Conservation (phyloP, 2,797 vertebrate genomes). For the Morelia viridis region DNA sequence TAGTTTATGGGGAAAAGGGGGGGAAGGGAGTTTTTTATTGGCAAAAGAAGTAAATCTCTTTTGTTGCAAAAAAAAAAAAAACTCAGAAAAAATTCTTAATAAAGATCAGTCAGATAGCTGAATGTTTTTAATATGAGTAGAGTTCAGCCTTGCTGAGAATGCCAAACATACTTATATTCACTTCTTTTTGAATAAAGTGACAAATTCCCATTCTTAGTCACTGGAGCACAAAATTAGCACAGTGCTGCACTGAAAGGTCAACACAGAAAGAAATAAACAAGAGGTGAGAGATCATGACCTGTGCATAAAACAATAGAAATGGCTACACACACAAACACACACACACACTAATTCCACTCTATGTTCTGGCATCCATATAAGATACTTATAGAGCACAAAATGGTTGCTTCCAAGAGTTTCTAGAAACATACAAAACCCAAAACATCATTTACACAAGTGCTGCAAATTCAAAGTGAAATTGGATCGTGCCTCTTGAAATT, state of each 20-base stretch:
- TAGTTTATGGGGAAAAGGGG: conserved; percentile 33
- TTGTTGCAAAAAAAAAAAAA: conserved; percentile 56
- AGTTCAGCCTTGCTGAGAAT: conserved; percentile 63
- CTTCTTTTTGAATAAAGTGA: conserved; percentile 82
- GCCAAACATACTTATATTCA: conserved; percentile 76
- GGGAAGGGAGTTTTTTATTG: conserved; percentile 28
- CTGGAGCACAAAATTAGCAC: conserved; percentile 84
- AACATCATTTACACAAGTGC: neutral
- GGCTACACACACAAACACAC: conserved; percentile 45
- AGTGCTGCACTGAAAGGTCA: conserved; percentile 79
- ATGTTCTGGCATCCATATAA: conserved; percentile 15
- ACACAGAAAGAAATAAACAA: conserved; percentile 68
- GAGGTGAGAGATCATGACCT: conserved; percentile 60
- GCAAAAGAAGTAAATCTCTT: conserved; percentile 65
- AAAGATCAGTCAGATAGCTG: conserved; percentile 48
- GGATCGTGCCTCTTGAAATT: neutral
- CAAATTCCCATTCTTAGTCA: conserved; percentile 81
- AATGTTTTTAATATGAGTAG: conserved; percentile 57
- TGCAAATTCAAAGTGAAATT: neutral
- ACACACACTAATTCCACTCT: conserved; percentile 47
- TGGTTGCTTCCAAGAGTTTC: neutral
- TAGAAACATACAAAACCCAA: neutral
- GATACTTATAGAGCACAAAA: neutral
- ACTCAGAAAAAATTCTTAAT: conserved; percentile 55
- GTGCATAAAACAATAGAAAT: conserved; percentile 49